Evolutionary conservation across 2,888 invertebrate genomes (phyloP), one percentile per base, ranked within the genome.

Genomic region (Rhorus exstirpatorius): DNA sequence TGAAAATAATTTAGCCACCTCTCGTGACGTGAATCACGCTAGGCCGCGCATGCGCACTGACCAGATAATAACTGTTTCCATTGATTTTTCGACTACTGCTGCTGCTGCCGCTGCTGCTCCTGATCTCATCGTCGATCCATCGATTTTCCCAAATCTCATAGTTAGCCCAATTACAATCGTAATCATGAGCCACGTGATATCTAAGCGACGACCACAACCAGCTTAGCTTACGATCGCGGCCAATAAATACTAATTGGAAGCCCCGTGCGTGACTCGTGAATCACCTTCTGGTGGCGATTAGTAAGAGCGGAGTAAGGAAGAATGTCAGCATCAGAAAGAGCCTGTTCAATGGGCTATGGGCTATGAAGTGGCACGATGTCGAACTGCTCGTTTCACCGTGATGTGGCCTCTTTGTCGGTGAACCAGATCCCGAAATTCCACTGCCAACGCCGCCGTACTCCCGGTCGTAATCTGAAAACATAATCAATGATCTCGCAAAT

Each of bases 191-290:
- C n/a, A n/a, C n/a, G n/a, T n/a, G n/a, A n/a, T n/a, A n/a, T n/a
- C n/a, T n/a, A 7, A 31, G 12, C 19, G 35, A 19, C 38, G 10
- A 31, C 63, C 12, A 55, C 38, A 38, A 79, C 61, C 71, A 61
- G 53, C 68, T 38, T 63, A 55, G 79, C 72, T 78, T 78, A 76
- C 77, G 68, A 80, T 83, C 76, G 61, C 77, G 79, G 77, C 75
- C 79, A 81, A 83, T 90, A 90, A 90, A 89, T 88, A 89, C 91
- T 91, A 91, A 89, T 87, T 91, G 91, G 91, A 91, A 91, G 91
- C 90, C 89, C 90, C 87, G 87, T 89, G 86, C 87, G 87, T 84
- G 77, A 83, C 83, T 83, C 81, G 82, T 38, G 77, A 86, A 92
- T 92, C 92, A 92, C 88, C 92, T 92, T 81, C 90, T 88, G 87